phyloP scores from a whole-genome alignment of 2,113 vertebrate genomes.

The Semnornis frantzii region DNA sequence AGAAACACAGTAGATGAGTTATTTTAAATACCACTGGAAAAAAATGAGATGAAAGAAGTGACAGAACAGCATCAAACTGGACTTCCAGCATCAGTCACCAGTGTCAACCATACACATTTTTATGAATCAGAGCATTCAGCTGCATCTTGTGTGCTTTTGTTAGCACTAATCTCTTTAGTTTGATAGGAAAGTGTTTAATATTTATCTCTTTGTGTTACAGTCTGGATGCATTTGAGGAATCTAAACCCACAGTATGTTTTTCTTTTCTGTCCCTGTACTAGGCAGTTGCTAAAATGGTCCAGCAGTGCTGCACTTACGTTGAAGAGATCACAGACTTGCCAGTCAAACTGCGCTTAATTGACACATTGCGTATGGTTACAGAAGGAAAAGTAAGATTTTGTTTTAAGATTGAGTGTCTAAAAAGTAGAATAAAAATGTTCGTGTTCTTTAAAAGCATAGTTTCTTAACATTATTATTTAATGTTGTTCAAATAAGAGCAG shows the following conservation, averaged over 20 bases:
- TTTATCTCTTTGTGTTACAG: not conserved
- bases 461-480: not conserved
- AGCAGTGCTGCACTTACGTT: conserved; percentile 96
- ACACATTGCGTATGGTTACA: conserved; percentile 95
- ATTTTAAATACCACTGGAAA: not conserved
- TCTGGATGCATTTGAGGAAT: not conserved
- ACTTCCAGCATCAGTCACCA: not conserved
- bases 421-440: conserved; percentile 25
- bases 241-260: not conserved
- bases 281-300: conserved; percentile 99
- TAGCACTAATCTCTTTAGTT: not conserved
- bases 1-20: not conserved
- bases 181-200: not conserved
- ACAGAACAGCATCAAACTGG: not conserved
- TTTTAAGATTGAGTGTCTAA: conserved; percentile 22
- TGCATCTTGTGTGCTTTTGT: not conserved
- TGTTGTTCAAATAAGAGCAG: not conserved
- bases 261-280: conserved; percentile 59
- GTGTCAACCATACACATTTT: not conserved
- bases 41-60: not conserved
- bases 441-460: not conserved
- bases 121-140: not conserved
- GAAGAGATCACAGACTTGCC: conserved; percentile 89
- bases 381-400: conserved; percentile 91
- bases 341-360: conserved; percentile 93